phyloP scores from a whole-genome alignment of 2,888 invertebrate species.

The Sycophila texana region DNA sequence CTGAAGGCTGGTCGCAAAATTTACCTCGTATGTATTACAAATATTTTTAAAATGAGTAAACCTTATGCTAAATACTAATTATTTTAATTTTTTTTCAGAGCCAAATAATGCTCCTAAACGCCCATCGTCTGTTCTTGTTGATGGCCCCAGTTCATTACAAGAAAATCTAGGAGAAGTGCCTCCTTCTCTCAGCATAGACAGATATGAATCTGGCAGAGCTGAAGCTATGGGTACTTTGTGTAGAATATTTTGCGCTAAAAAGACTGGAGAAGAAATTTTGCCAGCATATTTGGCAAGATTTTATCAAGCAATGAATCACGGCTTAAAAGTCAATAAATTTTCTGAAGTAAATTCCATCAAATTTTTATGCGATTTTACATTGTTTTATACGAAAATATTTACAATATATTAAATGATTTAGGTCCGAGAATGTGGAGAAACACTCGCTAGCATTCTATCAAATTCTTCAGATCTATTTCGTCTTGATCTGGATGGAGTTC shows the following conservation, averaged over 20 bases:
- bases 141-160: slow-evolving; percentile 81
- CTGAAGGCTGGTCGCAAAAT: slow-evolving; percentile 79
- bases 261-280: slow-evolving; percentile 94
- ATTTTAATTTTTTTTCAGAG: slow-evolving; percentile 62
- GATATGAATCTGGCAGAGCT: slow-evolving; percentile 91
- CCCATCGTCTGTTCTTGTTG: slow-evolving; percentile 82
- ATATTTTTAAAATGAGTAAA: background rate
- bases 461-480: slow-evolving; percentile 92
- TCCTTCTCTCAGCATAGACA: slow-evolving; percentile 84
- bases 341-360: slow-evolving; percentile 67
- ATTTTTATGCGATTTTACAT: slow-evolving; percentile 3
- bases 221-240: slow-evolving; percentile 97
- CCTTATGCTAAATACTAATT: slow-evolving; percentile 7
- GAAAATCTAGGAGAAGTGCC: slow-evolving; percentile 82
- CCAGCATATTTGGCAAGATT: slow-evolving; percentile 95
- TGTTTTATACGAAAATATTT: slow-evolving; percentile 4
- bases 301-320: slow-evolving; percentile 93
- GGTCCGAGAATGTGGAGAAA: slow-evolving; percentile 82
- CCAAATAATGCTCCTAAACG: slow-evolving; percentile 77
- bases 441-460: slow-evolving; percentile 90
- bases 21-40: slow-evolving; percentile 76
- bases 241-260: slow-evolving; percentile 96
- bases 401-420: slow-evolving; percentile 56
- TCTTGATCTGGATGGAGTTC: slow-evolving; percentile 93
- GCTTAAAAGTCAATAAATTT: slow-evolving; percentile 80